These are phyloP conservation scores for Entosphenus tridentatus DNA, from an alignment of 2,113 vertebrate genomes.

Conservation along the genomic window DNA sequence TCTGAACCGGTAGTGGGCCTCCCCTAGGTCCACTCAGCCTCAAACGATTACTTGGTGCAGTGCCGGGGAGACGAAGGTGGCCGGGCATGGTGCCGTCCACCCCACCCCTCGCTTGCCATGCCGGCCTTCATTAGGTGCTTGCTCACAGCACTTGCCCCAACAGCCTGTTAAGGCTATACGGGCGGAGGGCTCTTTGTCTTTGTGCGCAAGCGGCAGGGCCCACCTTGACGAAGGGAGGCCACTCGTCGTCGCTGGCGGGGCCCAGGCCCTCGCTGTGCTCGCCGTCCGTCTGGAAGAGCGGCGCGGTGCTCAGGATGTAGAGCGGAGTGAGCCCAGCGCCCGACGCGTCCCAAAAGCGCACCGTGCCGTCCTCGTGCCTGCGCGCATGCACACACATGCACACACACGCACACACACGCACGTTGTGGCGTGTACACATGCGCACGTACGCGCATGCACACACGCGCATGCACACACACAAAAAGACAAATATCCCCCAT, in stretches of 20 bases:
- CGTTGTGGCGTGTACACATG: no score
- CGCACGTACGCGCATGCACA: no score
- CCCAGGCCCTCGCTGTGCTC: slow-evolving; percentile 68
- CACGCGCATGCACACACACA: no score
- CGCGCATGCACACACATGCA: neutral
- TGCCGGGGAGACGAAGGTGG: neutral
- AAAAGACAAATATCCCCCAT: no score
- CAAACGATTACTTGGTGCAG: neutral
- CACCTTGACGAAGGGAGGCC: slow-evolving; percentile 88
- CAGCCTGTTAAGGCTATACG: neutral
- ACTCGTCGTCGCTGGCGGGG: slow-evolving; percentile 54
- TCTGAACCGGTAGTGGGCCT: neutral
- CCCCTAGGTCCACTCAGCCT: neutral
- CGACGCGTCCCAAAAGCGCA: slow-evolving; percentile 86
- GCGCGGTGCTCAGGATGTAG: slow-evolving; percentile 69
- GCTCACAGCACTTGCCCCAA: neutral
- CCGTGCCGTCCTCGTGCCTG: slow-evolving; percentile 80
- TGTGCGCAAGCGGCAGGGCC: neutral
- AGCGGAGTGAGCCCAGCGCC: slow-evolving; percentile 69
- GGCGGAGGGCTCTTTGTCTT: neutral
- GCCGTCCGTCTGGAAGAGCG: slow-evolving; percentile 57
- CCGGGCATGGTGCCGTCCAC: no score
- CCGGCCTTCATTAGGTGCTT: no score
- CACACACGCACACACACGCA: no score
- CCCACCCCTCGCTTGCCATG: no score